phyloP scores from a whole-genome alignment of 2,797 vertebrate species.

The Morus bassanus region DNA sequence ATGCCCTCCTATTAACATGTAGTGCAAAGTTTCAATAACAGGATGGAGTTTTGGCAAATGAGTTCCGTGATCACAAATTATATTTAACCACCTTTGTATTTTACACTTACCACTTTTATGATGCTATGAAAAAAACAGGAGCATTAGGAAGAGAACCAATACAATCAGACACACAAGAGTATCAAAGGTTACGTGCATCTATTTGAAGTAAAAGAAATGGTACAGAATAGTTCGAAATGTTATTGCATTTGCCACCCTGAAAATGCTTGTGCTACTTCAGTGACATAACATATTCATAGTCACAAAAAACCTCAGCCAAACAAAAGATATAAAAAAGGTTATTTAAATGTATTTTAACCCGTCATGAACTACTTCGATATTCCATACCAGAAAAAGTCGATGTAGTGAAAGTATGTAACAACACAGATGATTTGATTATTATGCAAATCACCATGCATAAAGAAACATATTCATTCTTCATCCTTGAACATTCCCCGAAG shows the following conservation, averaged over 20 bases:
- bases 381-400: neutral
- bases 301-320: neutral
- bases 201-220: neutral
- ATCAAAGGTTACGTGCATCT: neutral
- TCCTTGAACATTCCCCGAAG: neutral
- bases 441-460: neutral
- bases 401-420: neutral
- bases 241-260: neutral
- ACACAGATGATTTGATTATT: neutral
- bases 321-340: neutral
- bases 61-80: neutral
- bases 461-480: neutral
- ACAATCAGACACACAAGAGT: neutral
- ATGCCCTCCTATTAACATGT: fast-evolving
- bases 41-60: neutral
- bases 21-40: neutral
- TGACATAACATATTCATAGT: neutral
- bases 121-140: neutral
- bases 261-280: neutral
- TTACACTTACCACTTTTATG: neutral
- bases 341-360: neutral
- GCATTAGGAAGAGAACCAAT: neutral
- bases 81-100: neutral
- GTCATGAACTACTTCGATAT: neutral
- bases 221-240: neutral